Evolutionary conservation across 2,113 vertebrate species (phyloP), one percentile per base, ranked within the genome.

Genomic region (Mirza zaza): DNA sequence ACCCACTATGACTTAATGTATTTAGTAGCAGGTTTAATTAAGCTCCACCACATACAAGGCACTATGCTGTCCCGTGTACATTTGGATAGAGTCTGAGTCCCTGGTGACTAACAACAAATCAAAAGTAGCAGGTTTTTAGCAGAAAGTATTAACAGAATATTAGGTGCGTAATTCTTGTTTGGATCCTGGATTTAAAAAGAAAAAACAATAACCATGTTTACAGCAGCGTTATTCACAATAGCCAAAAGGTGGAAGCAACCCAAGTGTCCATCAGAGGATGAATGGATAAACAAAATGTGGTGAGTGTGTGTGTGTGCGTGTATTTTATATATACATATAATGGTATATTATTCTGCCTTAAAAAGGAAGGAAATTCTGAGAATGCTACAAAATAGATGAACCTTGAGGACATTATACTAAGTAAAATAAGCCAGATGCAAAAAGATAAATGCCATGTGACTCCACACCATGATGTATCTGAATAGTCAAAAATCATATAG

Each of bases 131-230:
- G 45, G 32, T 81, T 91, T 91, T 91, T n/a, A 68, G 83, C 59
- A 91, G 20, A 94, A 95, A 42, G 70, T 92, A 65, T 79, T 92
- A 84, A 59, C 42, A 84, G 36, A 65, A 71, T 65, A 89, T 48
- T 73, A 14, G 14, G 20, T 50, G 23, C 17, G 3, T 71, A 84
- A 88, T 55, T 91, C 82, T 91, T 32, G 9, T 77, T 79, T 67
- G 21, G 29, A 82, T 83, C 9, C 68, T 83, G 11, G 75, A 76
- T 52, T 87, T 90, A 29, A 71, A 57, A 84, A 48, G 55, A 36
- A 59, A 94, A 90, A 75, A 45, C 42, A 80, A 45, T 42, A 67
- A 8, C 63, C 52, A 10, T 70, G 29, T 57, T 84, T 32, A 63
- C 1, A 55, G 29, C 42, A 77, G 23, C 42, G 21, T 70, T 87